Conservation (phyloP, 92 coral and sea anemone species). For the Epizoanthus ramosus region DNA sequence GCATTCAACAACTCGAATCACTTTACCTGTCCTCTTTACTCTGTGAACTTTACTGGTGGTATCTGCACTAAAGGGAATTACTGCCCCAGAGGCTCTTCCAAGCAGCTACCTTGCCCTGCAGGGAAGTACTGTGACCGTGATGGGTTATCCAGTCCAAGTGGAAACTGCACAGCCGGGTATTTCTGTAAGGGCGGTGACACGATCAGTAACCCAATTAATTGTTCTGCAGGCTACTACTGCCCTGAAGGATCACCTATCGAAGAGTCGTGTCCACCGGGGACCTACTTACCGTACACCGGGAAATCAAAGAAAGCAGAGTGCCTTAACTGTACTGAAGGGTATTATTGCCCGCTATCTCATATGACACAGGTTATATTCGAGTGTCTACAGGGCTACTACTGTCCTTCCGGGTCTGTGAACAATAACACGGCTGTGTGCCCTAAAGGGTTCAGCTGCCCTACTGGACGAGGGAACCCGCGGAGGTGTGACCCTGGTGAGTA, state of each 20-base stretch:
- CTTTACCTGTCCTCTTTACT: constrained; percentile 93
- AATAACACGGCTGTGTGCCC: constrained; percentile 90
- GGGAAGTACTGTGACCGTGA: constrained; percentile 84
- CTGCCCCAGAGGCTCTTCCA: constrained; percentile 87
- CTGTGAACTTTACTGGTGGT: constrained; percentile 93
- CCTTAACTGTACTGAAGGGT: constrained; percentile 91
- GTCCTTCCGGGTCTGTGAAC: constrained; percentile 88
- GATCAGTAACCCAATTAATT: constrained; percentile 70
- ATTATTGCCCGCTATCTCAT: constrained; percentile 84
- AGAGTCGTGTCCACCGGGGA: constrained; percentile 88
- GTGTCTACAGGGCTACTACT: constrained; percentile 97
- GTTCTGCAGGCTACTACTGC: constrained; percentile 92
- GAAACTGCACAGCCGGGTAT: constrained; percentile 92
- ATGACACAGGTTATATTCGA: constrained; percentile 87
- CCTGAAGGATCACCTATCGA: constrained; percentile 84
- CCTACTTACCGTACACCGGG: constrained; percentile 79
- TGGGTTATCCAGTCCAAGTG: constrained; percentile 77
- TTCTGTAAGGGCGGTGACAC: constrained; percentile 81
- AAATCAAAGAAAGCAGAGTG: constrained; percentile 78
- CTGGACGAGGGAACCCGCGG: constrained; percentile 75
- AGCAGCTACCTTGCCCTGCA: constrained; percentile 74
- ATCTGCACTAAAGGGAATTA: constrained; percentile 86
- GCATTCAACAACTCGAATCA: constrained; percentile 77
- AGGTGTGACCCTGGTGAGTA: constrained; percentile 88
- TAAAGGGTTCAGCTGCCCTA: constrained; percentile 80